These are phyloP conservation scores for Xylocopa sonorina DNA, from an alignment of 1,140 invertebrate genomes.

Conservation along the genomic window DNA sequence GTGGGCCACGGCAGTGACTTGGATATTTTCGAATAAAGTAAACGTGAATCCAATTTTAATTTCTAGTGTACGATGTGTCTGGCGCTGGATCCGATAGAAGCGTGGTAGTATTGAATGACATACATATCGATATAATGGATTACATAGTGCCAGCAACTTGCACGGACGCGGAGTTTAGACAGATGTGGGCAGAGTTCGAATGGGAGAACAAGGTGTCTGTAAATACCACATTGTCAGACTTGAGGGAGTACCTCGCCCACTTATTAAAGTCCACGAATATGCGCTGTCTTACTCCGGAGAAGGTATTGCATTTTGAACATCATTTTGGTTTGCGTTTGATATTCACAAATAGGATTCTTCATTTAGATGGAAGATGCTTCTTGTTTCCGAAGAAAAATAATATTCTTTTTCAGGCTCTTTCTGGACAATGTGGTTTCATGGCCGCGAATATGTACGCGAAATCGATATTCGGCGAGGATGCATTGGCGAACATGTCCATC, in stretches of 20 bases:
- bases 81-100: conserved; percentile 97
- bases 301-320: conserved; percentile 80
- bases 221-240: conserved; percentile 95
- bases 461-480: conserved; percentile 99
- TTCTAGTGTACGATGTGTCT: conserved; percentile 95
- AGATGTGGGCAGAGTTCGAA: conserved; percentile 99
- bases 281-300: conserved; percentile 98
- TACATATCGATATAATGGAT: conserved; percentile 99
- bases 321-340: no score
- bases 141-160: conserved; percentile 99
- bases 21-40: no score
- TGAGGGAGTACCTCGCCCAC: conserved; percentile 96
- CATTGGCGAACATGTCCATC: conserved; percentile 98
- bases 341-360: background rate
- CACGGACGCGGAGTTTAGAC: conserved; percentile 96
- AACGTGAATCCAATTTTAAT: conserved; percentile 30
- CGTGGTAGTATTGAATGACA: conserved; percentile 99
- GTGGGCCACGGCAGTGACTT: no score
- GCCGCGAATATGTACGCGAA: conserved; percentile 99
- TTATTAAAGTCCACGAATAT: conserved; percentile 98
- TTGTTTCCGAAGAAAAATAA: no score
- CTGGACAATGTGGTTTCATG: conserved; percentile 99
- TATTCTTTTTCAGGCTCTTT: conserved; percentile 86
- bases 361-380: background rate
- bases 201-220: conserved; percentile 99